These are phyloP conservation scores for Apodemia mormo DNA, from an alignment of 2,888 invertebrate genomes.

Conservation along the genomic window DNA sequence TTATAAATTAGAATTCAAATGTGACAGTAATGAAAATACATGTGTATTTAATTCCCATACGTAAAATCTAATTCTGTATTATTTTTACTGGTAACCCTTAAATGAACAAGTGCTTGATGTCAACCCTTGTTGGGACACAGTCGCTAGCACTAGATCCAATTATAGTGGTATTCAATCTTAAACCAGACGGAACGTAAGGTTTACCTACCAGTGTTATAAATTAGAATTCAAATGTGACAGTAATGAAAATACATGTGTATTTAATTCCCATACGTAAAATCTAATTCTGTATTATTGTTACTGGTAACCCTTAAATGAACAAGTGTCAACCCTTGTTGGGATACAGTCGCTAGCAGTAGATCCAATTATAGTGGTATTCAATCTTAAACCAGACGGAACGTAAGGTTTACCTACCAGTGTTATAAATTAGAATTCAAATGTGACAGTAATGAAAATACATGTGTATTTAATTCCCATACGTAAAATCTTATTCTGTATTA, in stretches of 20 bases:
- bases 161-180: background rate
- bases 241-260: no score
- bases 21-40: background rate
- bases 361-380: background rate
- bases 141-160: background rate
- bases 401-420: background rate
- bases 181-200: background rate
- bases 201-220: background rate
- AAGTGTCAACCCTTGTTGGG: no score
- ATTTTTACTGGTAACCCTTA: no score
- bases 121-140: no score
- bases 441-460: background rate
- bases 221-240: background rate
- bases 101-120: no score
- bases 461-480: no score
- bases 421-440: background rate
- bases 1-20: background rate
- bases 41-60: no score
- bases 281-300: no score
- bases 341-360: background rate
- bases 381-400: background rate
- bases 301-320: no score
- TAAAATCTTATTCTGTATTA: no score
- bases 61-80: no score
- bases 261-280: no score